Evolutionary conservation across 2,797 vertebrate species (phyloP).

Genomic region (Propithecus perrieri): DNA sequence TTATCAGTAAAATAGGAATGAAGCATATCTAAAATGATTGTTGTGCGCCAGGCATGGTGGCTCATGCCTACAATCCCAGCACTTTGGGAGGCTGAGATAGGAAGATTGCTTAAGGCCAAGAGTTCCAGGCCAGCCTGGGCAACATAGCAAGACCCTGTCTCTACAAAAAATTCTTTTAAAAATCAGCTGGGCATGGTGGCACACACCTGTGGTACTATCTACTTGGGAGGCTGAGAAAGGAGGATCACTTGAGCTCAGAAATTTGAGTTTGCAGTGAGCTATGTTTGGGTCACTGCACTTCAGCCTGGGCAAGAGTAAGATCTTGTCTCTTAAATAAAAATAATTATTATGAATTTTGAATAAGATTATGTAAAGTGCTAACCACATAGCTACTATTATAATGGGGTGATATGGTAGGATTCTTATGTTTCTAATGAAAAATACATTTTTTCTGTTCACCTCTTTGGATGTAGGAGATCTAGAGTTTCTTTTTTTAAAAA

Average conservation of each 20-base stretch:
- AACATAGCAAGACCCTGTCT: neutral
- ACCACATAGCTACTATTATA: neutral
- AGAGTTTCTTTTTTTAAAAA: neutral
- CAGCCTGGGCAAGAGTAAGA: neutral
- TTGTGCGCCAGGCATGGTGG: neutral
- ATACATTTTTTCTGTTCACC: neutral
- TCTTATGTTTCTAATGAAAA: conserved; percentile 25
- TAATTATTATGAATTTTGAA: neutral
- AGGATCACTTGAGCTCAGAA: neutral
- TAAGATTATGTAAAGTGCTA: neutral
- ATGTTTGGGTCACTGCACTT: neutral
- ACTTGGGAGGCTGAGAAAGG: neutral
- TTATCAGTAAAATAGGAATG: neutral
- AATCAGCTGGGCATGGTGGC: neutral
- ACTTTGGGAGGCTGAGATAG: neutral
- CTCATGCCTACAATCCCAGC: neutral
- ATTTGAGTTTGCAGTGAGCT: neutral
- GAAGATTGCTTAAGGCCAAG: neutral
- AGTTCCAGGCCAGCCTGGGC: neutral
- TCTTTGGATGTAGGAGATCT: neutral
- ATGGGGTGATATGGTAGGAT: neutral
- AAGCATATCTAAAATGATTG: neutral
- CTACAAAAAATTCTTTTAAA: neutral
- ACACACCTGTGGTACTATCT: neutral
- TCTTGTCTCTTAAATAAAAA: neutral